These are phyloP conservation scores for Procambarus clarkii DNA, from an alignment of 1,140 invertebrate genomes.

Conservation along the genomic window DNA sequence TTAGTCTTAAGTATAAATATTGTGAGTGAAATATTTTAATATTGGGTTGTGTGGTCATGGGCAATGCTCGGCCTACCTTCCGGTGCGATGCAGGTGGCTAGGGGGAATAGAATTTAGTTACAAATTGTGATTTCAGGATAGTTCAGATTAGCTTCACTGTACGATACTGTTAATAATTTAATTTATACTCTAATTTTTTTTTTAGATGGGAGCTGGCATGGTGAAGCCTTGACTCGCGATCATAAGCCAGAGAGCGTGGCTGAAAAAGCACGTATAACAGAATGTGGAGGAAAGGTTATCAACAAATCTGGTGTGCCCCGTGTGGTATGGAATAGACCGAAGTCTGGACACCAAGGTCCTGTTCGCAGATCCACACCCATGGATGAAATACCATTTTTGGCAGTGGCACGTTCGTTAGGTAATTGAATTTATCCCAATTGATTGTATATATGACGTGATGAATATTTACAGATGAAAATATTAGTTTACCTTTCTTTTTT, in stretches of 20 bases:
- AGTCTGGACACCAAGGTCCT: conserved; percentile 82
- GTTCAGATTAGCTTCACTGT: too few species aligned
- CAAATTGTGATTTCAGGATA: too few species aligned
- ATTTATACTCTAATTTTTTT: conserved; percentile 42
- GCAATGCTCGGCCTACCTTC: too few species aligned
- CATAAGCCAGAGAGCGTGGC: conserved; percentile 95
- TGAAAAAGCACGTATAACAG: conserved; percentile 90
- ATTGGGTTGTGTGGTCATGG: too few species aligned
- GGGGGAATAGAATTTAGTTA: too few species aligned
- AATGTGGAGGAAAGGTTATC: conserved; percentile 86
- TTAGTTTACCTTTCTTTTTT: too few species aligned
- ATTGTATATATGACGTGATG: too few species aligned
- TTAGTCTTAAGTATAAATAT: too few species aligned
- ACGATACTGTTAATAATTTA: too few species aligned
- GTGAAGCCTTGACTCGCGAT: conserved; percentile 88
- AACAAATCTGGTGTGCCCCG: conserved; percentile 94
- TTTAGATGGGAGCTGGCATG: conserved; percentile 83
- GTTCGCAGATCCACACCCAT: conserved; percentile 89
- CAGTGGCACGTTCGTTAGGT: conserved; percentile 94
- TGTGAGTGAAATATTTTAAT: too few species aligned
- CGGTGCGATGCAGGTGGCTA: too few species aligned
- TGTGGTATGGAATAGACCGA: conserved; percentile 96
- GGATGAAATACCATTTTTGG: conserved; percentile 97
- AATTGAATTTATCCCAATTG: conserved; percentile 59
- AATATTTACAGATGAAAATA: too few species aligned